These are phyloP conservation scores for Teinopalpus imperialis DNA, from an alignment of 2,888 invertebrate genomes.

Conservation along the genomic window DNA sequence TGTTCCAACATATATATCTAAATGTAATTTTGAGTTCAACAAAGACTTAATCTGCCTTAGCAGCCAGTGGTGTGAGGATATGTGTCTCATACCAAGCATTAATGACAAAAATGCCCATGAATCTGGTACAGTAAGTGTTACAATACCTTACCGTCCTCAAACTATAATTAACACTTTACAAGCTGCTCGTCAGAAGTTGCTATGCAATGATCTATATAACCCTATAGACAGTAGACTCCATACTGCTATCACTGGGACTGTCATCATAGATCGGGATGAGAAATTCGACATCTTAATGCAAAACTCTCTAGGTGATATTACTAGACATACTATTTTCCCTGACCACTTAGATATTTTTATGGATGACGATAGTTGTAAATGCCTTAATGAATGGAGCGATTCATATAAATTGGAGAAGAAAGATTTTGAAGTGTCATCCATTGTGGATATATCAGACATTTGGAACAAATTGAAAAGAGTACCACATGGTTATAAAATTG, in stretches of 20 bases:
- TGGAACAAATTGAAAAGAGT: conserved; percentile 54
- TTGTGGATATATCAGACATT: conserved; percentile 48
- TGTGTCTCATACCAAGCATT: conserved; percentile 60
- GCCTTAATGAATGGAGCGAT: conserved; percentile 58
- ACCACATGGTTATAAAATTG: conserved; percentile 47
- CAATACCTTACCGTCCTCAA: conserved; percentile 63
- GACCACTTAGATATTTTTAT: conserved; percentile 52
- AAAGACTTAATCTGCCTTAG: conserved; percentile 60
- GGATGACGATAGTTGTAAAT: conserved; percentile 51
- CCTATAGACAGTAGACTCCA: conserved; percentile 55
- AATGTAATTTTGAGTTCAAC: conserved; percentile 54
- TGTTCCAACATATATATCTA: conserved; percentile 65
- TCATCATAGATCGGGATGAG: conserved; percentile 49
- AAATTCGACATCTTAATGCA: conserved; percentile 56
- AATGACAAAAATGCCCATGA: conserved; percentile 43
- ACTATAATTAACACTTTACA: conserved; percentile 52
- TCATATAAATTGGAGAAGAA: conserved; percentile 41
- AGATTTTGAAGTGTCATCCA: conserved; percentile 49
- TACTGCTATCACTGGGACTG: conserved; percentile 53
- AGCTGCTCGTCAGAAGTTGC: conserved; percentile 49
- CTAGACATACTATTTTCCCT: conserved; percentile 56
- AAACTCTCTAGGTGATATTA: conserved; percentile 69
- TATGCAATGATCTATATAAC: conserved; percentile 56
- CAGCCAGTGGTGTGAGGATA: conserved; percentile 72
- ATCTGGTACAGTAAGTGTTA: conserved; percentile 43